phyloP scores from a whole-genome alignment of 1,140 invertebrate genomes.

The Lepidurus packardi region DNA sequence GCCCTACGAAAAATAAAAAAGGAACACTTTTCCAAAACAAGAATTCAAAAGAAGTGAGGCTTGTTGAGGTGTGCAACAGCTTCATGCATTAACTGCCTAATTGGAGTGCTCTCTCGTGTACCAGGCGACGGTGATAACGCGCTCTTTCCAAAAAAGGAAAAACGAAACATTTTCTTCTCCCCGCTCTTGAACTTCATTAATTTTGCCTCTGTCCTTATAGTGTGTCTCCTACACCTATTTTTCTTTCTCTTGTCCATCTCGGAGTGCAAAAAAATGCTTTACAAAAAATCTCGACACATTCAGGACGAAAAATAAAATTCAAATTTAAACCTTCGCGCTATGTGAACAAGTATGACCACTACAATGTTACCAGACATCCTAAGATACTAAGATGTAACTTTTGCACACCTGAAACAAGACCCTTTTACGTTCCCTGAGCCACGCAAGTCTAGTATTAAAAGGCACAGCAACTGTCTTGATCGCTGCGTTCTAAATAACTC shows the following conservation, averaged over 20 bases:
- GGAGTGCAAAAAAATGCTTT: too few species aligned
- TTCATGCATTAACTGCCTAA: conserved; percentile 19
- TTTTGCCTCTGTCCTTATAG: not conserved
- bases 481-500: too few species aligned
- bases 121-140: conserved; percentile 5
- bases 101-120: conserved; percentile 18
- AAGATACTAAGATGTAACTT: too few species aligned
- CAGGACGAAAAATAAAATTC: too few species aligned
- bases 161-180: not conserved
- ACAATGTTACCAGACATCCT: too few species aligned
- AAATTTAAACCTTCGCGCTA: too few species aligned
- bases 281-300: too few species aligned
- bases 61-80: conserved; percentile 18
- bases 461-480: too few species aligned
- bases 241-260: not conserved
- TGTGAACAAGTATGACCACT: too few species aligned
- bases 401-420: too few species aligned
- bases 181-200: not conserved
- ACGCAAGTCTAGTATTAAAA: too few species aligned
- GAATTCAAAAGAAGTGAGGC: conserved; percentile 11
- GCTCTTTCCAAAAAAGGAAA: not conserved
- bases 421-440: too few species aligned
- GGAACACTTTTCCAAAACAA: not conserved
- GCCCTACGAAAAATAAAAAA: not conserved
- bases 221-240: not conserved